Evolutionary conservation across 2,888 invertebrate genomes (phyloP).

Genomic region (Ormyrus rosae): DNA sequence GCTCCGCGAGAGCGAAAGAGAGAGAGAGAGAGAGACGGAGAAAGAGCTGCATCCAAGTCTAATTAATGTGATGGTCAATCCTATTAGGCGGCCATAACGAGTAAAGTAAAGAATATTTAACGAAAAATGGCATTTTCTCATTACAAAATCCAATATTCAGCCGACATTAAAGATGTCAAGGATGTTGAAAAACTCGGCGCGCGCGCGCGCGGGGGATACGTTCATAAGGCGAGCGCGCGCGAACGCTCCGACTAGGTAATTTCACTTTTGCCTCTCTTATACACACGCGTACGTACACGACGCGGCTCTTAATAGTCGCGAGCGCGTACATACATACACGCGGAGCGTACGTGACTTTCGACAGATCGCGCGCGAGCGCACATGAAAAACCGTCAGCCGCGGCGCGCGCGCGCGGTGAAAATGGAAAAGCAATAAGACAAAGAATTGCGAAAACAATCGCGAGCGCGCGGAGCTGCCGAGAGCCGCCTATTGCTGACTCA

Average conservation of each 20-base stretch:
- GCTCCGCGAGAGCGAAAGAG: neutral
- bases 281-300: neutral
- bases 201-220: neutral
- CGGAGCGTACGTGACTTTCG: constrained; percentile 36
- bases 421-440: constrained; percentile 58
- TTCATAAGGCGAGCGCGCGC: neutral
- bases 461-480: neutral
- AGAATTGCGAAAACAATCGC: constrained; percentile 59
- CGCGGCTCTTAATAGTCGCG: neutral
- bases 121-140: constrained; percentile 22
- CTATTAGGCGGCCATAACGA: constrained; percentile 5
- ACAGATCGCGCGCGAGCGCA: constrained; percentile 10
- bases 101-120: neutral
- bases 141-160: constrained; percentile 27
- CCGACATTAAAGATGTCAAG: constrained; percentile 20
- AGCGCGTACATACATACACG: neutral
- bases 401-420: constrained; percentile 22
- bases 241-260: neutral
- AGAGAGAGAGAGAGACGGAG: too few relatives aligned
- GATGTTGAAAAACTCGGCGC: neutral
- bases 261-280: constrained; percentile 25
- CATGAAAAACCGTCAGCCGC: neutral
- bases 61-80: constrained; percentile 22
- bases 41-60: neutral
- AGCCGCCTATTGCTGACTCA: constrained; percentile 29